Evolutionary conservation across 2,888 invertebrate genomes (phyloP).

Genomic region (Tyria jacobaeae): DNA sequence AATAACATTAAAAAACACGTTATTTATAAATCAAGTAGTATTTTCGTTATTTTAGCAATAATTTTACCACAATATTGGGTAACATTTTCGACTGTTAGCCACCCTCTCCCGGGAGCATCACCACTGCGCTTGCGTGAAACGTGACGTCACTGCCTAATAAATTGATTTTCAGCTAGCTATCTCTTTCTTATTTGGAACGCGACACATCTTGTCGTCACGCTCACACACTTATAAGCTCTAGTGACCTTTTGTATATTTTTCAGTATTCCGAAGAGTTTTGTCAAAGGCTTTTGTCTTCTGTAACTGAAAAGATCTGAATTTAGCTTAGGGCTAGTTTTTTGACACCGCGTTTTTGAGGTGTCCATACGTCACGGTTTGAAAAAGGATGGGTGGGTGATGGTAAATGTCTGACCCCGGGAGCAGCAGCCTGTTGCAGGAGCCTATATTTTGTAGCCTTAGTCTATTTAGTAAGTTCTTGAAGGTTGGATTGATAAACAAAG

Average conservation of each 20-base stretch:
- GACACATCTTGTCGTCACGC: slow-evolving; percentile 58
- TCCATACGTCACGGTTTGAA: slow-evolving; percentile 31
- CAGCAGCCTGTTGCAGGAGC: slow-evolving; percentile 17
- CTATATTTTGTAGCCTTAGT: slow-evolving; percentile 20
- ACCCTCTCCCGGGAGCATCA: slow-evolving; percentile 75
- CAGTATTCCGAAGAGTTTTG: slow-evolving; percentile 73
- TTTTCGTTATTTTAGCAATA: background rate
- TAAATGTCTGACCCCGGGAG: slow-evolving; percentile 27
- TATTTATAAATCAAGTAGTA: no score
- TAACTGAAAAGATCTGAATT: slow-evolving; percentile 72
- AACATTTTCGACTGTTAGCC: slow-evolving; percentile 57
- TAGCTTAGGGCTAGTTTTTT: slow-evolving; percentile 67
- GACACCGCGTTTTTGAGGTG: slow-evolving; percentile 15
- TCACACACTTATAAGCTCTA: slow-evolving; percentile 73
- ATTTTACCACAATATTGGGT: slow-evolving; percentile 34
- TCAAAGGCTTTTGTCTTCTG: slow-evolving; percentile 79
- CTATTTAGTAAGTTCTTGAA: slow-evolving; percentile 18
- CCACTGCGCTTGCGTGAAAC: slow-evolving; percentile 75
- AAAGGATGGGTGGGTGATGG: slow-evolving; percentile 31
- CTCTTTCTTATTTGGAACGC: slow-evolving; percentile 54
- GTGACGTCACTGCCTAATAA: slow-evolving; percentile 87
- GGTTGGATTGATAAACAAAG: background rate
- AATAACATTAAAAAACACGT: background rate
- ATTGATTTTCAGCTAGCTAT: slow-evolving; percentile 84
- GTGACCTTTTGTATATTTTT: slow-evolving; percentile 84